phyloP scores from a whole-genome alignment of 2,113 vertebrate species.

The Silurus asotus region DNA sequence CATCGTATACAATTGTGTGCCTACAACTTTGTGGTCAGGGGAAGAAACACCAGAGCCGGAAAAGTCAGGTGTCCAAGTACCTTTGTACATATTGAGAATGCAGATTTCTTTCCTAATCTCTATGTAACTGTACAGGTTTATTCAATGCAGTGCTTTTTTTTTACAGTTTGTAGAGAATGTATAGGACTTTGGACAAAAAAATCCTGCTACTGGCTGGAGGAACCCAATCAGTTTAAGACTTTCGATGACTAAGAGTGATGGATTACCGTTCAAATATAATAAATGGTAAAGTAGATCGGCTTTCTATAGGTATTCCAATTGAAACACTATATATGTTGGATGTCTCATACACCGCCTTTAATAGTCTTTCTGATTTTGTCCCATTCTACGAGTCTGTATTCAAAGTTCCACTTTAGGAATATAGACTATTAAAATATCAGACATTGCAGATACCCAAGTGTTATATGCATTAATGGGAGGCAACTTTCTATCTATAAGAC shows the following conservation, averaged over 20 bases:
- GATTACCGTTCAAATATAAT: slow-evolving; percentile 19
- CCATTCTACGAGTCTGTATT: background rate
- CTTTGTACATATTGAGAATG: no score
- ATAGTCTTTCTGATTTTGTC: slow-evolving; percentile 35
- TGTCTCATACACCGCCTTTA: background rate
- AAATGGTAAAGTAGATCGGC: background rate
- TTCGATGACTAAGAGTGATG: background rate
- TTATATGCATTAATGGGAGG: slow-evolving; percentile 47
- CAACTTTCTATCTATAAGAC: slow-evolving; percentile 50
- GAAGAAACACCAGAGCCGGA: no score
- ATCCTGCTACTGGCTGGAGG: background rate
- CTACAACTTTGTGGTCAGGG: no score
- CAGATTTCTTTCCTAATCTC: no score
- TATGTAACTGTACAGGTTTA: background rate
- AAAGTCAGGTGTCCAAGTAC: no score
- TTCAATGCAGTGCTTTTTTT: background rate
- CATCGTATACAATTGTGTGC: no score
- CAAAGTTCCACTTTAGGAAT: slow-evolving; percentile 28
- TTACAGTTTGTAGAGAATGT: background rate
- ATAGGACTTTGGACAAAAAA: background rate
- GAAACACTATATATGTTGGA: slow-evolving; percentile 12
- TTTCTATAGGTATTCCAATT: slow-evolving; percentile 4
- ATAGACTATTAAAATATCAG: slow-evolving; percentile 48
- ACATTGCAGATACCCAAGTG: slow-evolving; percentile 48
- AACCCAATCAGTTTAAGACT: background rate